phyloP scores from a whole-genome alignment of 2,113 vertebrate genomes.

The Ceyx melanurus region DNA sequence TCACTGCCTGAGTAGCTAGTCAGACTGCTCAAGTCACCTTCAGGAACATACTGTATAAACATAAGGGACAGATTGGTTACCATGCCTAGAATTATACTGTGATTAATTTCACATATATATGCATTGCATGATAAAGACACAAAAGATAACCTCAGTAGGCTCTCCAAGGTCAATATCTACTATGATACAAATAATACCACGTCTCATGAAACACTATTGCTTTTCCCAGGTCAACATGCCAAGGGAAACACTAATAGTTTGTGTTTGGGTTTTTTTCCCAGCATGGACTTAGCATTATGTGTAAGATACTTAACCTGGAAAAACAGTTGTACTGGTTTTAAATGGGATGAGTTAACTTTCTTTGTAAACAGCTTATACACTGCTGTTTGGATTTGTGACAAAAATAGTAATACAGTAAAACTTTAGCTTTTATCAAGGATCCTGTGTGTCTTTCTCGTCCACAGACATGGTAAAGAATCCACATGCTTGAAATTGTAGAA shows the following conservation, averaged over 20 bases:
- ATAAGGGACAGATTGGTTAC: neutral
- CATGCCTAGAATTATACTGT: neutral
- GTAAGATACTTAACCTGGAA: neutral
- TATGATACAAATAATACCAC: neutral
- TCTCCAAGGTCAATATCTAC: neutral
- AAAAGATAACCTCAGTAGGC: neutral
- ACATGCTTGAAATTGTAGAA: neutral
- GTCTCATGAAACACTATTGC: neutral
- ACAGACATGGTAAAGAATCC: neutral
- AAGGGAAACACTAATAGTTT: neutral
- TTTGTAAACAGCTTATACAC: neutral
- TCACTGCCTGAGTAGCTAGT: neutral
- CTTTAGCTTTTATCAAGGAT: neutral
- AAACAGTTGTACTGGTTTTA: neutral
- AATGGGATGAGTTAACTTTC: neutral
- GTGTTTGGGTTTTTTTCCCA: neutral
- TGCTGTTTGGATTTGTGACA: neutral
- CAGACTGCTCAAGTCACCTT: neutral
- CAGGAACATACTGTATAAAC: neutral
- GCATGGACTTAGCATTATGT: neutral
- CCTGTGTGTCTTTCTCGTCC: neutral
- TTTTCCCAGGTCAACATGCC: neutral
- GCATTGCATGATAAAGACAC: neutral
- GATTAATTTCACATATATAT: neutral
- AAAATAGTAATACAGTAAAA: neutral